These are phyloP conservation scores for Amiota mariae DNA, from an alignment of 2,888 invertebrate species.

Conservation along the genomic window DNA sequence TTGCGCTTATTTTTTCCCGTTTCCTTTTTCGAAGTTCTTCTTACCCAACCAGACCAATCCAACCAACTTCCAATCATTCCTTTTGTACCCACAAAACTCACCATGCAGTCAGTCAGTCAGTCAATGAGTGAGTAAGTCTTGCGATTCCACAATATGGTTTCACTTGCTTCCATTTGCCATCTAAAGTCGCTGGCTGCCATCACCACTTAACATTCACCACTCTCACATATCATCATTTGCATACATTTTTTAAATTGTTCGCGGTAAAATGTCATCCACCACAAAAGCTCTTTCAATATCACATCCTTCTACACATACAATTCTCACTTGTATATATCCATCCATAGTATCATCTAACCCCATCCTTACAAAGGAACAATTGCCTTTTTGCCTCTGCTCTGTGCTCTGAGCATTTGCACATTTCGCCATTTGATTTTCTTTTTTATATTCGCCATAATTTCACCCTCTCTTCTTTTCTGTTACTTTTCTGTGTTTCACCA, in stretches of 20 bases:
- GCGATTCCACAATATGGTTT: too few relatives aligned
- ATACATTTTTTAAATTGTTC: conserved; percentile 54
- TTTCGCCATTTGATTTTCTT: conserved; percentile 38
- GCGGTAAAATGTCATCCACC: conserved; percentile 15
- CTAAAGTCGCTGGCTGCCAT: conserved; percentile 28
- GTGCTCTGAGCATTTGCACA: conserved; percentile 47
- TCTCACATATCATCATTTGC: conserved; percentile 65
- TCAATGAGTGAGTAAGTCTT: not conserved
- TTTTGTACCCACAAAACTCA: conserved; percentile 16
- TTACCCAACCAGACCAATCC: not conserved
- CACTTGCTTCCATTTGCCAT: too few relatives aligned
- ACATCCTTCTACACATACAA: too few relatives aligned
- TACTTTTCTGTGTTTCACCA: conserved; percentile 1
- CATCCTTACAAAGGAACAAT: not conserved
- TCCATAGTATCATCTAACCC: too few relatives aligned
- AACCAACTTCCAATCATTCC: conserved; percentile 4
- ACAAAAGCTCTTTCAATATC: conserved; percentile 16
- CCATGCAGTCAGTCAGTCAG: conserved; percentile 5
- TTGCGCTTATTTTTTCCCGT: conserved; percentile 64
- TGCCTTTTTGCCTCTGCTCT: conserved; percentile 35
- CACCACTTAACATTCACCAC: conserved; percentile 55
- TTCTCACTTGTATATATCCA: too few relatives aligned
- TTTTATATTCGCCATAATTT: conserved; percentile 1
- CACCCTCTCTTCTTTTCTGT: not conserved
- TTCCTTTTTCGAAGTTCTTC: conserved; percentile 45